These are phyloP conservation scores for Chionodraco myersi DNA, from an alignment of 2,113 vertebrate species.

Conservation along the genomic window DNA sequence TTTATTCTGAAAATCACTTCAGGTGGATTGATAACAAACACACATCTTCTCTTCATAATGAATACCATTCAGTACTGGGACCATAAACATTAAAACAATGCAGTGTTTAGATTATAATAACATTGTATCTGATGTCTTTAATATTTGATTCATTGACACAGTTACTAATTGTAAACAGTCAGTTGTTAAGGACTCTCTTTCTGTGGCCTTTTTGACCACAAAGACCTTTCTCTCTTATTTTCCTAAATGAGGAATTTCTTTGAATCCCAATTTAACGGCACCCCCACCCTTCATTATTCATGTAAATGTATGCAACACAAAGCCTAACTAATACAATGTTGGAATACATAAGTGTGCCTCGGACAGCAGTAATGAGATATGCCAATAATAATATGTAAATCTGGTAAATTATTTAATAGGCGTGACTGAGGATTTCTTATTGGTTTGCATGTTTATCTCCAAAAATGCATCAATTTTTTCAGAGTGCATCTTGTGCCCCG, in stretches of 20 bases:
- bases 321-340: constrained; percentile 78
- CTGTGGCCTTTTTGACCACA: constrained; percentile 29
- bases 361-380: constrained; percentile 80
- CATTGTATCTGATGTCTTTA: not conserved
- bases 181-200: constrained; percentile 22
- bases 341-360: constrained; percentile 83
- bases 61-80: too few relatives aligned
- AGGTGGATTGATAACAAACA: too few relatives aligned
- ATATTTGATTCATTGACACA: not conserved
- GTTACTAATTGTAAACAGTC: constrained; percentile 15
- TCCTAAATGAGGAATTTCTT: constrained; percentile 64
- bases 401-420: constrained; percentile 75
- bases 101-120: not conserved
- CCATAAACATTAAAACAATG: not conserved
- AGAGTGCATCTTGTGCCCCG: constrained; percentile 55
- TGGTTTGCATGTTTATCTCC: constrained; percentile 79
- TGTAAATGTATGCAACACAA: constrained; percentile 82
- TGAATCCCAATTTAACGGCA: constrained; percentile 62
- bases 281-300: constrained; percentile 77
- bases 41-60: too few relatives aligned
- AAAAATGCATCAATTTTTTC: constrained; percentile 72
- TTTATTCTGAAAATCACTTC: too few relatives aligned
- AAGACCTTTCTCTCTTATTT: constrained; percentile 44
- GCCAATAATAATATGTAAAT: constrained; percentile 86
- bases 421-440: constrained; percentile 78